Evolutionary conservation across 1,140 invertebrate genomes (phyloP).

Genomic region (Chironomus tepperi): DNA sequence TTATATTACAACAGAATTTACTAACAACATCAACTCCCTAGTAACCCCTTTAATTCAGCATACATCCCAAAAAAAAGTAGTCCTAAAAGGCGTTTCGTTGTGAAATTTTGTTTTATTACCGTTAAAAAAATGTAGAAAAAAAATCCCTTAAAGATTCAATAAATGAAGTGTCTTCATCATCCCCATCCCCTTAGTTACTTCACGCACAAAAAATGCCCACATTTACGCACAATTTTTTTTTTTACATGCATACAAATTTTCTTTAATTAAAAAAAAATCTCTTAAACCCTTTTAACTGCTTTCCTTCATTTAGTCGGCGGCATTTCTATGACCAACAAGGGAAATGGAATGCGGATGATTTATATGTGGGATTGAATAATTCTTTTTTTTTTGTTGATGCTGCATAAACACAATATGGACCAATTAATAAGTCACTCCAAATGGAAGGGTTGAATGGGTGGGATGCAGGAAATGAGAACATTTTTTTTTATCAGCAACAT

Average conservation of each 20-base stretch:
- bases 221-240: background rate
- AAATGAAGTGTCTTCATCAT: background rate
- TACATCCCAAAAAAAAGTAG: no score
- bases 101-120: background rate
- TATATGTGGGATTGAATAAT: background rate
- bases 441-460: background rate
- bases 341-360: slow-evolving; percentile 5
- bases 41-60: no score
- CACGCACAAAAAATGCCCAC: background rate
- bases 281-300: background rate
- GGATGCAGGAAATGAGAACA: background rate
- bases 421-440: slow-evolving; percentile 19
- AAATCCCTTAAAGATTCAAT: background rate
- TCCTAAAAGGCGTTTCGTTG: no score
- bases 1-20: no score
- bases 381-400: background rate
- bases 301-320: background rate
- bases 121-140: background rate
- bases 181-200: background rate
- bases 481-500: slow-evolving; percentile 22
- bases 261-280: slow-evolving; percentile 24
- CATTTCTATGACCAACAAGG: background rate
- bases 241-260: slow-evolving; percentile 21
- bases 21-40: background rate
- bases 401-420: slow-evolving; percentile 12